Evolutionary conservation across 1,140 invertebrate species (phyloP).

Genomic region (Agraylea sexmaculata): DNA sequence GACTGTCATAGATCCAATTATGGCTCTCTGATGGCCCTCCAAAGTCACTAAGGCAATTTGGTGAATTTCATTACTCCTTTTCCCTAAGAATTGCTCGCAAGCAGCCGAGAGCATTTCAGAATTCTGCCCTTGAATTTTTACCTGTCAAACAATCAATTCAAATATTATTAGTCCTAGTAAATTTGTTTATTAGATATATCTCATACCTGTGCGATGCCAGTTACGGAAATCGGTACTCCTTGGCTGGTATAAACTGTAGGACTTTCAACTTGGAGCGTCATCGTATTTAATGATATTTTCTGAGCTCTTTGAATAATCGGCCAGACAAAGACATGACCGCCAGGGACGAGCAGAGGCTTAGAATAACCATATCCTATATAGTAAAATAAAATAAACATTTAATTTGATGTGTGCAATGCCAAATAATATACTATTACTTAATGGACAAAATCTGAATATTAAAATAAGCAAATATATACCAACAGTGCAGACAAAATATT

Average conservation of each 20-base stretch:
- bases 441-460: too few species aligned
- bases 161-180: slow-evolving; percentile 77
- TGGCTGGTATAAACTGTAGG: slow-evolving; percentile 89
- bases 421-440: too few species aligned
- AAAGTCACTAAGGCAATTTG: slow-evolving; percentile 88
- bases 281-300: slow-evolving; percentile 91
- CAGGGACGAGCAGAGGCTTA: slow-evolving; percentile 82
- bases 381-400: too few species aligned
- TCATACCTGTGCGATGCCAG: slow-evolving; percentile 93
- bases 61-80: slow-evolving; percentile 77
- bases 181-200: slow-evolving; percentile 68
- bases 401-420: too few species aligned
- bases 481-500: too few species aligned
- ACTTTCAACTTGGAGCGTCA: slow-evolving; percentile 86
- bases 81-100: slow-evolving; percentile 93
- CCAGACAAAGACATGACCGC: slow-evolving; percentile 94
- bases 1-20: slow-evolving; percentile 98
- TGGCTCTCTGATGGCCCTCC: slow-evolving; percentile 93
- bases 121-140: slow-evolving; percentile 95
- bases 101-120: slow-evolving; percentile 91
- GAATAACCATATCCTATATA: slow-evolving; percentile 76
- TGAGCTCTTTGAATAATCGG: slow-evolving; percentile 87
- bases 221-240: slow-evolving; percentile 92
- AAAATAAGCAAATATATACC: too few species aligned
- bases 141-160: slow-evolving; percentile 41